Evolutionary conservation across 2,113 vertebrate species (phyloP).

Genomic region (Argyrosomus japonicus): DNA sequence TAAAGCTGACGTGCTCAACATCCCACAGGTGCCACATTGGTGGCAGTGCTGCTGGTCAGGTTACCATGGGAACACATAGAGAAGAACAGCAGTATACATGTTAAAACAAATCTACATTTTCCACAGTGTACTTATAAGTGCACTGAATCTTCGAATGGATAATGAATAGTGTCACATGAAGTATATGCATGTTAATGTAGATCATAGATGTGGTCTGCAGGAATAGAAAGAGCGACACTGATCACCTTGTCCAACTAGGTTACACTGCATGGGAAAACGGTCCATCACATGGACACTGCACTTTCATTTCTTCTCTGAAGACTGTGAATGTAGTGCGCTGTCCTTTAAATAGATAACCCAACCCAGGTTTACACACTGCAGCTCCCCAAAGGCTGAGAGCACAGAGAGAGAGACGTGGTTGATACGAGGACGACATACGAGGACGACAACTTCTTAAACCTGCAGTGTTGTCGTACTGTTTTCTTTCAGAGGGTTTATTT

Average conservation of each 20-base stretch:
- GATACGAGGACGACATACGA: slow-evolving; percentile 12
- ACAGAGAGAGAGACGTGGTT: not conserved
- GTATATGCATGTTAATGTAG: not conserved
- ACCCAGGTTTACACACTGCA: slow-evolving; percentile 46
- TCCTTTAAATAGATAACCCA: slow-evolving; percentile 71
- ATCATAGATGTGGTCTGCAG: not conserved
- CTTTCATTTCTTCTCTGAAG: slow-evolving; percentile 34
- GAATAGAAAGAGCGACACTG: not conserved
- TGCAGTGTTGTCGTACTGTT: slow-evolving; percentile 6
- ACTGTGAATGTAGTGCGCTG: slow-evolving; percentile 56
- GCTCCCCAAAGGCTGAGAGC: slow-evolving; percentile 56
- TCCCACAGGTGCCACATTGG: slow-evolving; percentile 48
- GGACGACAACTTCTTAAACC: slow-evolving; percentile 19
- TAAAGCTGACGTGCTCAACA: slow-evolving; percentile 10
- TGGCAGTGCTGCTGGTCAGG: slow-evolving; percentile 32
- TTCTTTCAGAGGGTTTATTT: not conserved
- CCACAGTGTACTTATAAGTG: not conserved
- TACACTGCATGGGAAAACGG: not conserved
- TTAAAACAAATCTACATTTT: slow-evolving; percentile 28
- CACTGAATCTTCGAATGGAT: not conserved
- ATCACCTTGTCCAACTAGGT: slow-evolving; percentile 44
- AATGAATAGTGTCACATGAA: not conserved
- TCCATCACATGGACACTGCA: slow-evolving; percentile 61
- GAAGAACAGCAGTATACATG: slow-evolving; percentile 27
- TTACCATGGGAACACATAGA: slow-evolving; percentile 68